Percentiles rank a stretch among this genome's conserved stretches.
Evolutionary conservation across 2,797 vertebrate species (phyloP).

Genomic region (Siniperca obscura): DNA sequence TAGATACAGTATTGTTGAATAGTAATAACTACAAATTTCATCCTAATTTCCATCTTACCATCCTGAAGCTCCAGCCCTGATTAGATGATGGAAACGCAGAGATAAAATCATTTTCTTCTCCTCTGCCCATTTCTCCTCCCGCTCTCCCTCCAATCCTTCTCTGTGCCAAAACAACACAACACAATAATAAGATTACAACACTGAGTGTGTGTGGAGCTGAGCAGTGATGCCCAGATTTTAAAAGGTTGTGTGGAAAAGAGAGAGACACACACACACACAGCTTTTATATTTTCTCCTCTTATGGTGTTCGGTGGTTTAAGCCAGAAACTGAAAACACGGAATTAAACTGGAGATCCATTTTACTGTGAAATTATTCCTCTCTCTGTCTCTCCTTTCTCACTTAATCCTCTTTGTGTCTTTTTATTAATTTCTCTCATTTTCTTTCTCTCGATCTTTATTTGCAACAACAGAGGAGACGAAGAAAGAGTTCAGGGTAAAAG

Average conservation of each 20-base stretch:
- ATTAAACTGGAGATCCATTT: slow-evolving; percentile 53
- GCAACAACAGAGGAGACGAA: slow-evolving; percentile 38
- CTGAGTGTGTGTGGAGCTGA: slow-evolving; percentile 60
- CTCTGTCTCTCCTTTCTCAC: not conserved
- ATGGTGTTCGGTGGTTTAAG: slow-evolving; percentile 43
- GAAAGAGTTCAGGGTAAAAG: slow-evolving; percentile 5
- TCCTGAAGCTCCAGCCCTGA: slow-evolving; percentile 40
- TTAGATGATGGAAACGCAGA: slow-evolving; percentile 47
- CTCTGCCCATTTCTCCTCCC: slow-evolving; percentile 24
- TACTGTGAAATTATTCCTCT: slow-evolving; percentile 45
- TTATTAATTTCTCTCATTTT: slow-evolving; percentile 51
- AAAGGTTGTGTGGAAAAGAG: slow-evolving; percentile 58
- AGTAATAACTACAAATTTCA: slow-evolving; percentile 23
- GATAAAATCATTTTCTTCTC: slow-evolving; percentile 40
- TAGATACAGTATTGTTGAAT: not conserved
- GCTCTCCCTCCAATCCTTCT: slow-evolving; percentile 22
- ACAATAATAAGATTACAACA: slow-evolving; percentile 81
- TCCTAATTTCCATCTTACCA: slow-evolving; percentile 13
- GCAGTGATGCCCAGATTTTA: slow-evolving; percentile 57
- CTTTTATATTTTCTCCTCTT: slow-evolving; percentile 48
- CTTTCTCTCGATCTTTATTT: slow-evolving; percentile 12
- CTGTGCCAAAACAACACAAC: slow-evolving; percentile 66
- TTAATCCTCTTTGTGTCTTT: slow-evolving; percentile 57
- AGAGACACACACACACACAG: slow-evolving; percentile 18
- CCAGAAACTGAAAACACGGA: slow-evolving; percentile 53